Percentiles rank a stretch among this genome's conserved stretches.
These are phyloP conservation scores for Stenopsyche tienmushanensis DNA, from an alignment of 1,140 invertebrate species.

Conservation along the genomic window DNA sequence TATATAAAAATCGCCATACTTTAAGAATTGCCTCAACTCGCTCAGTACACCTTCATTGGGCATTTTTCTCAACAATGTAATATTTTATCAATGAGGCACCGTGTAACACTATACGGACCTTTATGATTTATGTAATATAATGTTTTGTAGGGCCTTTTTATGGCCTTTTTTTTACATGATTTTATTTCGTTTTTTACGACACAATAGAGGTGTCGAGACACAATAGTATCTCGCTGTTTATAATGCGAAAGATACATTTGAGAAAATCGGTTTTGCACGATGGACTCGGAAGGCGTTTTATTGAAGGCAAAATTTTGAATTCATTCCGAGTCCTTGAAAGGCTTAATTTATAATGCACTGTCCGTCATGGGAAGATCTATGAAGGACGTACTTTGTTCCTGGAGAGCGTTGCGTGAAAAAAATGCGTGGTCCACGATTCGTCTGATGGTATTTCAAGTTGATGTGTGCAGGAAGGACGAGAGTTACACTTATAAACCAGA, in stretches of 20 bases:
- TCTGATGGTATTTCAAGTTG: no score
- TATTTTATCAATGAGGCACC: constrained; percentile 23
- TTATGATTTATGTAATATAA: constrained; percentile 24
- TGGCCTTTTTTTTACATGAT: constrained; percentile 4
- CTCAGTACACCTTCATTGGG: not conserved
- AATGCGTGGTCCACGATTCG: no score
- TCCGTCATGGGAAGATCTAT: no score
- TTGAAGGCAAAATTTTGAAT: no score
- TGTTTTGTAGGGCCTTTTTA: constrained; percentile 20
- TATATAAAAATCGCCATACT: no score
- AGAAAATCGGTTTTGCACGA: not conserved
- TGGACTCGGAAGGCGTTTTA: not conserved
- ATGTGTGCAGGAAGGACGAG: no score
- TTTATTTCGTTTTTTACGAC: constrained; percentile 19
- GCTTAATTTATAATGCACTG: no score
- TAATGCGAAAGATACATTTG: constrained; percentile 7
- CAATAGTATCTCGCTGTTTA: constrained; percentile 12
- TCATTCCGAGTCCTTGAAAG: no score
- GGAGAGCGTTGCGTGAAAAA: no score
- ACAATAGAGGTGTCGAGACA: constrained; percentile 18
- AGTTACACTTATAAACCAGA: no score
- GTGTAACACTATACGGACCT: constrained; percentile 32
- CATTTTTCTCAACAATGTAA: constrained; percentile 8
- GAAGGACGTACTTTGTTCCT: no score
- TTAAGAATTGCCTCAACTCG: constrained; percentile 3